Evolutionary conservation across 2,113 vertebrate species (phyloP).

Genomic region (Spea bombifrons): DNA sequence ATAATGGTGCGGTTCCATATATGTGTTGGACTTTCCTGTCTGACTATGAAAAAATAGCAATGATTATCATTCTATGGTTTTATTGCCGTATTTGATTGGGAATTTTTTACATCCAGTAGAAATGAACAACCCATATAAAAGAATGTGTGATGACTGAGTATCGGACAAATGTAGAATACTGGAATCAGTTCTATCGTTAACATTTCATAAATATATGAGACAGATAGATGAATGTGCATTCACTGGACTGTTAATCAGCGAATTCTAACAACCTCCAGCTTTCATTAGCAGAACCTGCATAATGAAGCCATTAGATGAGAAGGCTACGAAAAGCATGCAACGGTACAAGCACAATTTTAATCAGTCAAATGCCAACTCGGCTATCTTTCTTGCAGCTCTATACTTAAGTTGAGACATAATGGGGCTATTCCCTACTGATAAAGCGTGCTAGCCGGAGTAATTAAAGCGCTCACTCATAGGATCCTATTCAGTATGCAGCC

Average conservation of each 20-base stretch:
- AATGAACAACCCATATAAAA: no score
- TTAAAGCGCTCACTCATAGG: constrained; percentile 5
- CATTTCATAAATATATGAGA: no score
- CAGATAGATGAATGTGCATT: no score
- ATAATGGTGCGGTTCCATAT: no score
- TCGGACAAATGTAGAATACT: no score
- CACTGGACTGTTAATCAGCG: not conserved
- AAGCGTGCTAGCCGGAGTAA: constrained; percentile 6
- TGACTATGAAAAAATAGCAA: no score
- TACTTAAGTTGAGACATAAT: constrained; percentile 26
- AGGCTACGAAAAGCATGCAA: not conserved
- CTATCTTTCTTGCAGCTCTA: not conserved
- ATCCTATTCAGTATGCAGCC: constrained; percentile 24
- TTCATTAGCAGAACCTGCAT: not conserved
- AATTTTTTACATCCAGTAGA: no score
- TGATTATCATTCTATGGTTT: no score
- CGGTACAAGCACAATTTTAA: constrained; percentile 7
- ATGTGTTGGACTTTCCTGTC: no score
- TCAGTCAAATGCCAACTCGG: not conserved
- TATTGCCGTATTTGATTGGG: no score
- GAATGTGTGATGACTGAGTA: no score
- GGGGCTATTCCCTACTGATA: constrained; percentile 1
- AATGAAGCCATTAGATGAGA: not conserved
- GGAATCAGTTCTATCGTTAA: no score
- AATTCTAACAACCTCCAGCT: not conserved